A percentile compares a stretch with the other conserved stretches of the same genome.
phyloP scores from a whole-genome alignment of 2,888 invertebrate species.

The Tiliacea aurago region DNA sequence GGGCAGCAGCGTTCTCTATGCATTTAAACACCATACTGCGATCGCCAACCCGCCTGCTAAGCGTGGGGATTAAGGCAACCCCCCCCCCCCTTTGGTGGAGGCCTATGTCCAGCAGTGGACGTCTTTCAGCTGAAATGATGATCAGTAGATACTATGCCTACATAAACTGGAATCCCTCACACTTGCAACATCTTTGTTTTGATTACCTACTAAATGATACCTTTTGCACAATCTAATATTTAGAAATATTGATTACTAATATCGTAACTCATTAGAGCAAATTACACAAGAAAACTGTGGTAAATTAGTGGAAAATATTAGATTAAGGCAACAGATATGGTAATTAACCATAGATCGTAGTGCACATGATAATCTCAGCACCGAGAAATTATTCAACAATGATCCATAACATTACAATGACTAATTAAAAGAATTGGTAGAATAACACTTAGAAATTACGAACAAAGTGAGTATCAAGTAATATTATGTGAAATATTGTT shows the following conservation, averaged over 20 bases:
- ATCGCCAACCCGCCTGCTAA: too few relatives aligned
- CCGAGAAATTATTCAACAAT: constrained; percentile 50
- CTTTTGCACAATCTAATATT: constrained; percentile 20
- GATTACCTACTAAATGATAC: not conserved
- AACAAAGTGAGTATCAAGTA: constrained; percentile 71
- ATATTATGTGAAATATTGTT: constrained; percentile 82
- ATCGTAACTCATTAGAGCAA: constrained; percentile 18
- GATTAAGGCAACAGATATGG: constrained; percentile 8
- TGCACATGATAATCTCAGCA: constrained; percentile 34
- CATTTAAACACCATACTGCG: too few relatives aligned
- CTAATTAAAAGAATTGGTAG: constrained; percentile 62
- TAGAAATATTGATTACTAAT: constrained; percentile 24
- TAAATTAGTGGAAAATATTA: constrained; percentile 34
- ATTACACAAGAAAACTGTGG: constrained; percentile 33
- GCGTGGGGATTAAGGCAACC: too few relatives aligned
- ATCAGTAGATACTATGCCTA: too few relatives aligned
- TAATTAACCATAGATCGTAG: constrained; percentile 23
- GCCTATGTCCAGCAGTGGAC: too few relatives aligned
- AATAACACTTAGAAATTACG: constrained; percentile 65
- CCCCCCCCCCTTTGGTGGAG: too few relatives aligned
- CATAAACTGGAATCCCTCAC: not conserved
- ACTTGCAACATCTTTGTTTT: constrained; percentile 30
- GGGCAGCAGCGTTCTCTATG: too few relatives aligned
- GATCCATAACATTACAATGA: constrained; percentile 54
- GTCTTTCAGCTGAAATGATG: too few relatives aligned